Evolutionary conservation across 2,797 vertebrate genomes (phyloP), one percentile per base, ranked within the genome.

Genomic region (Champsocephalus gunnari): DNA sequence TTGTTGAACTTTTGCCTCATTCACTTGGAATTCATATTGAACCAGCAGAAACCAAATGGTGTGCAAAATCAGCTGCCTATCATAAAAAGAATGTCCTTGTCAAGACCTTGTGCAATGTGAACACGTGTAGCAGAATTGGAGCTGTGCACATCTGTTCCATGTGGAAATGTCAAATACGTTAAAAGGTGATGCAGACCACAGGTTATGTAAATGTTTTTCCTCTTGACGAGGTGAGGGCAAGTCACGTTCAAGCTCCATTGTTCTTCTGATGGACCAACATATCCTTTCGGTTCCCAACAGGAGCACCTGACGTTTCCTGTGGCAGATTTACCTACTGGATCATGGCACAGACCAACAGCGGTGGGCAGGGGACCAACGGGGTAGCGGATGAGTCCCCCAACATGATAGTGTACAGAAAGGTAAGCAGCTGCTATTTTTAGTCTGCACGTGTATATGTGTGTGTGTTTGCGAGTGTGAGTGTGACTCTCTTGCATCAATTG

Each of bases 361-460:
- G 96, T 66, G 96, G 96, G 71, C 97, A 97, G 90, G 96, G 96
- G 91, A 98, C 95, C 95, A 98, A 98, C 38, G 97, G 97, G 89
- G 96, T 97, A 86, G 95, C 95, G 12, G 97, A 98, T 73, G 97
- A 99, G 88, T 99, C 98, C 58, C 97, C 98, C 81, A 98, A 99
- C 93, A 98, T 98, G 96, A 94, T 98, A 92, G 97, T 99, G 81
- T 99, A 98, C 93, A 97, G 97, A 94, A 99, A 99, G 97, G 97
- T 99, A 97, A 94, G 68, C 60, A 21, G 81, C 59, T 57, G 81
- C 85, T 90, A 87, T 90, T 88, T 88, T 86, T 85, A 86, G 87
- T 69, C 81, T 48, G 63, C 71, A 77, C n/a, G 51, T 73, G 84
- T 61, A 53, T 72, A 71, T 71, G 55, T 75, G 69, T 69, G 43